A percentile compares a stretch with the other conserved stretches of the same genome.
phyloP scores from a whole-genome alignment of 2,888 invertebrate genomes.

The Heliothis peltigera region DNA sequence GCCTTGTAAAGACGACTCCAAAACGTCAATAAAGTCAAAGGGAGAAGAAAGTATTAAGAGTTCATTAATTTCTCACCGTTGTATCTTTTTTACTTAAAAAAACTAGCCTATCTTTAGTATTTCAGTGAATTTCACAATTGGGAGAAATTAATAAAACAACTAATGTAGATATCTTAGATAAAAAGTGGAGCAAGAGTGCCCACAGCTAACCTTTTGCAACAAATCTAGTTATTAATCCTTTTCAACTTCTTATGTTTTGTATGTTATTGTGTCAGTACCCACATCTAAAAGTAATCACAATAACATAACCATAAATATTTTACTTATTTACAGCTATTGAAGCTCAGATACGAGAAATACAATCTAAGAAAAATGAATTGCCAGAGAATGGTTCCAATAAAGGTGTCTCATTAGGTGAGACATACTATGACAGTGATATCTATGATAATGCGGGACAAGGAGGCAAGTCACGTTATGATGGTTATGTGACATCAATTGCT shows the following conservation, averaged over 20 bases:
- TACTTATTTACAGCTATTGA: conserved; percentile 94
- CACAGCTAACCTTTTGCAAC: too few relatives aligned
- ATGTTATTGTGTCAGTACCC: not conserved
- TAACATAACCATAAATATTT: not conserved
- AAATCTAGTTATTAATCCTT: too few relatives aligned
- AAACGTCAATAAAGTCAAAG: not conserved
- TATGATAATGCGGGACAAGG: conserved; percentile 93
- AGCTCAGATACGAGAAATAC: conserved; percentile 97
- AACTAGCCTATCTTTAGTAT: too few relatives aligned
- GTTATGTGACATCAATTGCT: conserved; percentile 98
- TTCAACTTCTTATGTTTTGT: too few relatives aligned
- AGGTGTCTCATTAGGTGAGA: conserved; percentile 96
- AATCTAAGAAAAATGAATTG: conserved; percentile 95
- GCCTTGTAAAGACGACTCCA: conserved; percentile 29
- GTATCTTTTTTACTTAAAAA: not conserved
- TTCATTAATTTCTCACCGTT: not conserved
- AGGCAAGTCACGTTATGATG: conserved; percentile 95
- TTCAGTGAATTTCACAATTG: too few relatives aligned
- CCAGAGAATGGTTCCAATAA: conserved; percentile 92
- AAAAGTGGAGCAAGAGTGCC: too few relatives aligned
- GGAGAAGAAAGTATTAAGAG: not conserved
- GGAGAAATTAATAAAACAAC: too few relatives aligned
- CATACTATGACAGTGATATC: conserved; percentile 97
- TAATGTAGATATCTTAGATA: too few relatives aligned
- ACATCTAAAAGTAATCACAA: not conserved